These are phyloP conservation scores for Atta texana DNA, from an alignment of 1,140 invertebrate species.

Conservation along the genomic window DNA sequence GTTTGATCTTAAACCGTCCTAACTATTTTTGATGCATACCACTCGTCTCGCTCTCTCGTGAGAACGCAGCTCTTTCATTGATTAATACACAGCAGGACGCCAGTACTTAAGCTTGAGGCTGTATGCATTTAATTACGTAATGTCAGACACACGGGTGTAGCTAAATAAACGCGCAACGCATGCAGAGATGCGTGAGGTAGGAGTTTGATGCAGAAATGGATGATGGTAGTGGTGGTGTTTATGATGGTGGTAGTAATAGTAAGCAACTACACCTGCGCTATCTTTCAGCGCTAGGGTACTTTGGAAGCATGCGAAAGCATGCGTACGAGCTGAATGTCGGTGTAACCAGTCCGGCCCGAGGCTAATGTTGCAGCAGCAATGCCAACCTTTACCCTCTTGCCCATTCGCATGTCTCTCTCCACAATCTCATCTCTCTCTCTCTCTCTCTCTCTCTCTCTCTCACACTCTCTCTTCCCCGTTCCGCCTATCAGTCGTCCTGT, in stretches of 20 bases:
- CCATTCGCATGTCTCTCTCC: slow-evolving; percentile 10
- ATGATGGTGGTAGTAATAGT: slow-evolving; percentile 1
- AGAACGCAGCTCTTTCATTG: slow-evolving; percentile 10
- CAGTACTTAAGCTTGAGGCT: slow-evolving; percentile 18
- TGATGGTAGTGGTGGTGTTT: neutral
- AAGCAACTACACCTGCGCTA: slow-evolving; percentile 31
- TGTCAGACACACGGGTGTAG: slow-evolving; percentile 75
- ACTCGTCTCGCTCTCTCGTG: neutral
- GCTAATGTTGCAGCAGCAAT: slow-evolving; percentile 59
- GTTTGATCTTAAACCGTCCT: slow-evolving; percentile 47
- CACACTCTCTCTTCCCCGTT: slow-evolving; percentile 50
- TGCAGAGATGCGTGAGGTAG: slow-evolving; percentile 24
- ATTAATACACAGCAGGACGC: slow-evolving; percentile 28
- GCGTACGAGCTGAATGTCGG: slow-evolving; percentile 28
- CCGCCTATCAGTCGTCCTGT: slow-evolving; percentile 37
- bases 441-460: slow-evolving; percentile 21
- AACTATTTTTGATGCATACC: slow-evolving; percentile 30
- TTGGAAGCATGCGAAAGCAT: neutral
- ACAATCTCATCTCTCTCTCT: neutral
- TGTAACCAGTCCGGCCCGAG: slow-evolving; percentile 65
- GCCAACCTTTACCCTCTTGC: slow-evolving; percentile 31
- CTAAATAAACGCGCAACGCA: slow-evolving; percentile 69
- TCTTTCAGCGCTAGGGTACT: neutral
- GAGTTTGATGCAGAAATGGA: neutral
- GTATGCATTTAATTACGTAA: slow-evolving; percentile 80